Conservation (phyloP, 2,888 invertebrate species). For the Nephrotoma appendiculata region DNA sequence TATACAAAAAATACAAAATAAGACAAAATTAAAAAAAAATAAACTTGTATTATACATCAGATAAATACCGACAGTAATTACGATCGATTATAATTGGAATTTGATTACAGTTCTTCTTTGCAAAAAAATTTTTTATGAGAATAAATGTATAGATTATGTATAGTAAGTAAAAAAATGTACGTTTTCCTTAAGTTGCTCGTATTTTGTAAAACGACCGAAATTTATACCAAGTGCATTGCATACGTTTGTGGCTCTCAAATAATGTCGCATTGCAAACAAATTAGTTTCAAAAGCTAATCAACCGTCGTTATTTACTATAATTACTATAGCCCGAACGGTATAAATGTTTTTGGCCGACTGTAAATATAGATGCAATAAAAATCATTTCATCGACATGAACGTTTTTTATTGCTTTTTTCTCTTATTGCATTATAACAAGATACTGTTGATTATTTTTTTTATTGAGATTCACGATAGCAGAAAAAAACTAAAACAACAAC, state of each 20-base stretch:
- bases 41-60: background rate
- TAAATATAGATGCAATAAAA: background rate
- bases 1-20: background rate
- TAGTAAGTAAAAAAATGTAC: background rate
- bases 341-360: background rate
- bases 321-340: background rate
- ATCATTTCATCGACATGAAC: background rate
- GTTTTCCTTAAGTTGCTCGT: background rate
- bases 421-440: background rate
- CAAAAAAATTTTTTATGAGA: background rate
- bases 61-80: background rate
- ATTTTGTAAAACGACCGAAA: background rate
- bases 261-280: background rate
- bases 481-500: background rate
- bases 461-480: background rate
- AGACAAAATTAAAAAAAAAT: background rate
- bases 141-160: background rate
- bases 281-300: background rate
- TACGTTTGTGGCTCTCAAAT: background rate
- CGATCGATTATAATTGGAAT: background rate
- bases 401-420: background rate
- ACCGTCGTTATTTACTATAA: background rate
- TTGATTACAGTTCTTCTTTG: background rate
- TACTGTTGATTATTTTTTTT: background rate
- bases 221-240: background rate